Evolutionary conservation across 2,888 invertebrate species (phyloP).

Genomic region (Philereme vetulata): DNA sequence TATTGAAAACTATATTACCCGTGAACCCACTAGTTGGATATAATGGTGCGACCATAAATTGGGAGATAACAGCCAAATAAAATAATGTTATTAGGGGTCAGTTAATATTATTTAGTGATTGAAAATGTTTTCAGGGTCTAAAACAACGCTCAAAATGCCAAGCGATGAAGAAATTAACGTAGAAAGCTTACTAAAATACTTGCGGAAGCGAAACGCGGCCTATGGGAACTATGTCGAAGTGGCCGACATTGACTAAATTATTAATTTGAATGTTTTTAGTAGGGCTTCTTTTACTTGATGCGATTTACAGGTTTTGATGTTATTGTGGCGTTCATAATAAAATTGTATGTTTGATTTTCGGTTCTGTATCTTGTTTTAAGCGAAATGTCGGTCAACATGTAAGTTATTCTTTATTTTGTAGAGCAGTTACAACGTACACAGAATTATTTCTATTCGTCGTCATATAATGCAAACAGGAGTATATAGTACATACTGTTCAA

Average conservation of each 20-base stretch:
- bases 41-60: no score
- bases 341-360: conserved; percentile 7
- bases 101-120: conserved; percentile 1
- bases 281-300: neutral
- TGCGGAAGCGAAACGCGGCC: conserved; percentile 55
- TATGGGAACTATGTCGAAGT: conserved; percentile 46
- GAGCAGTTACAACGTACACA: neutral
- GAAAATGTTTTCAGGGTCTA: conserved; percentile 54
- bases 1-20: no score
- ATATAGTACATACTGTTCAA: no score
- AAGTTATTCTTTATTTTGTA: conserved; percentile 30
- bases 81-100: no score
- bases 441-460: no score
- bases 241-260: conserved; percentile 58
- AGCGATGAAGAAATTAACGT: conserved; percentile 62
- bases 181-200: conserved; percentile 58
- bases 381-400: conserved; percentile 41
- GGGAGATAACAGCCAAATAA: no score
- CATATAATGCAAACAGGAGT: no score
- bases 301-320: neutral
- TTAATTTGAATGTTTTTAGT: neutral
- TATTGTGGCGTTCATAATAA: neutral
- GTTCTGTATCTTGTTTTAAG: conserved; percentile 7
- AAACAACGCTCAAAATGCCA: conserved; percentile 51
- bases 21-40: no score